Percentiles rank a stretch among this genome's conserved stretches.
These are phyloP conservation scores for Hyposmocoma kahamanoa DNA, from an alignment of 1,140 invertebrate genomes.

Conservation along the genomic window DNA sequence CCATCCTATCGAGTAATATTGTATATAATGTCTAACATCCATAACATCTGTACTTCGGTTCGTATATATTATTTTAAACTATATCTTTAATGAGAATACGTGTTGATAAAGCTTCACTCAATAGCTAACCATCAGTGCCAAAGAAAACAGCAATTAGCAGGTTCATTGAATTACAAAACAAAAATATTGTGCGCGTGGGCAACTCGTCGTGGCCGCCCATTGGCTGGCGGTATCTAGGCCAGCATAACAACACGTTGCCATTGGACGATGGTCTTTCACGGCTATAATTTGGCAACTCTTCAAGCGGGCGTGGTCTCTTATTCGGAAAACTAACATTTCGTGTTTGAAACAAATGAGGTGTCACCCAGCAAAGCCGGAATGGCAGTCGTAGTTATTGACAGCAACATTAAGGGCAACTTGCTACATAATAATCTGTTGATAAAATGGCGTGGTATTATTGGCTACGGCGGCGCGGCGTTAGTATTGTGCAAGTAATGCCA, in stretches of 20 bases:
- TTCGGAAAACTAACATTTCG: constrained; percentile 10
- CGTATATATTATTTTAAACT: no score
- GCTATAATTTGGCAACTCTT: constrained; percentile 42
- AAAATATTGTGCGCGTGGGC: constrained; percentile 41
- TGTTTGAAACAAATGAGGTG: neutral
- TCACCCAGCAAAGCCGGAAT: neutral
- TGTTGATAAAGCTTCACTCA: no score
- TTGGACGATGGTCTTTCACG: constrained; percentile 18
- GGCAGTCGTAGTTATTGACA: neutral
- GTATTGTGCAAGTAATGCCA: no score
- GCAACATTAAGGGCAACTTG: neutral
- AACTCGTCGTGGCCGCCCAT: constrained; percentile 18
- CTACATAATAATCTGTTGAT: neutral
- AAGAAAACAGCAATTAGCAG: constrained; percentile 32
- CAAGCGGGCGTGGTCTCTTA: constrained; percentile 34
- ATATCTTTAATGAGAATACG: no score
- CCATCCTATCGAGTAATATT: no score
- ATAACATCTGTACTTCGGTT: no score
- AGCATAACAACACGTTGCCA: constrained; percentile 8
- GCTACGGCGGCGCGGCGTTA: no score
- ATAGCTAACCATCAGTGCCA: constrained; percentile 19
- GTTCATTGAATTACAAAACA: constrained; percentile 38
- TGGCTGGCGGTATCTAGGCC: constrained; percentile 21
- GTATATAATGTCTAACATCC: no score
- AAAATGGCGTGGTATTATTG: no score